A percentile compares a stretch with the other conserved stretches of the same genome.
Conservation (phyloP, 35 echinoderm and acorn worm species). For the Ptychodera flava region DNA sequence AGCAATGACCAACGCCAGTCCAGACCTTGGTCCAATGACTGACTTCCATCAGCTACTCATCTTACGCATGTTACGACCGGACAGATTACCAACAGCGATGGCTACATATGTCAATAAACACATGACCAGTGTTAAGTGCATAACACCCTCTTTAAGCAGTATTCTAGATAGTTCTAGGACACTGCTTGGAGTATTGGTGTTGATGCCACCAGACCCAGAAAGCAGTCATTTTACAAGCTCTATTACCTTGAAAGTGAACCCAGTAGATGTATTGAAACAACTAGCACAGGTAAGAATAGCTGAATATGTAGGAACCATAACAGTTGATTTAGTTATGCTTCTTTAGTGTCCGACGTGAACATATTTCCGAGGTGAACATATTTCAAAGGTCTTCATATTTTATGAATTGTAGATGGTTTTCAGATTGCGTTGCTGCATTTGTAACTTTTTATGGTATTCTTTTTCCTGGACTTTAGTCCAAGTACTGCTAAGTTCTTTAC, state of each 20-base stretch:
- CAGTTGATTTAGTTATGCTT: no score
- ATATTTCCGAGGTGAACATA: no score
- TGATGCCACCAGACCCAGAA: conserved; percentile 75
- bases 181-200: conserved; percentile 61
- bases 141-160: conserved; percentile 49
- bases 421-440: no score
- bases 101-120: conserved; percentile 54
- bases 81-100: conserved; percentile 50
- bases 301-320: no score
- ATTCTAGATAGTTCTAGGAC: conserved; percentile 42
- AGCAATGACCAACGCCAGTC: conserved; percentile 11
- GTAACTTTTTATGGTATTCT: no score
- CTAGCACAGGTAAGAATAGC: conserved; percentile 74
- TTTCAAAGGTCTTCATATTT: no score
- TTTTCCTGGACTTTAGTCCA: no score
- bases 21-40: conserved; percentile 67
- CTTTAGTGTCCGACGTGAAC: no score
- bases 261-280: conserved; percentile 42
- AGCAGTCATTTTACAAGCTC: conserved; percentile 57
- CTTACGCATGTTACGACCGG: conserved; percentile 68
- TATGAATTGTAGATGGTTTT: no score
- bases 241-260: conserved; percentile 37
- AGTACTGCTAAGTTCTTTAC: no score
- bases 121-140: conserved; percentile 74
- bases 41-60: conserved; percentile 95